A percentile compares a stretch with the other conserved stretches of the same genome.
Evolutionary conservation across 2,888 invertebrate genomes (phyloP).

Genomic region (Ormyrus nitidulus): DNA sequence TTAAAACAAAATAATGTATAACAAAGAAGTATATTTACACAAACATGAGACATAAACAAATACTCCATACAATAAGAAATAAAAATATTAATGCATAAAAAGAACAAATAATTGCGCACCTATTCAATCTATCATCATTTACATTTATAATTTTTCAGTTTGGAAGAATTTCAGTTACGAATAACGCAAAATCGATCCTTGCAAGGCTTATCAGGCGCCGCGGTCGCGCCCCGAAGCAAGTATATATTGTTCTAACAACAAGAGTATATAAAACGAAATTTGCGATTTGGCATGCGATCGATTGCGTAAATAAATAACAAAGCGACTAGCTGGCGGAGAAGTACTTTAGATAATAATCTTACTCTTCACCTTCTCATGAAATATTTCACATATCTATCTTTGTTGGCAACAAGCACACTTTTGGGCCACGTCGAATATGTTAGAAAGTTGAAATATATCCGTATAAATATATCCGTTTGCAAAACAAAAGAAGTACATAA

Average conservation of each 20-base stretch:
- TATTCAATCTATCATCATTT: conserved; percentile 49
- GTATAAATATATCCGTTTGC: no score
- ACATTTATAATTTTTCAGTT: neutral
- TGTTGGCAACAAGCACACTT: neutral
- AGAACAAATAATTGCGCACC: conserved; percentile 31
- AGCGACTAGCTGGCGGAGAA: conserved; percentile 52
- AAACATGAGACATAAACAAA: conserved; percentile 36
- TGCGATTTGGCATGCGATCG: neutral
- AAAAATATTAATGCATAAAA: conserved; percentile 11
- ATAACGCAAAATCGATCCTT: conserved; percentile 2
- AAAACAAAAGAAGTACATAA: no score
- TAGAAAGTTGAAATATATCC: no score
- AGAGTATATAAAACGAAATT: no score
- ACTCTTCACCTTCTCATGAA: neutral
- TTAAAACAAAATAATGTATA: no score
- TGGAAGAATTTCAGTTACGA: conserved; percentile 35
- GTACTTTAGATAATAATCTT: conserved; percentile 58
- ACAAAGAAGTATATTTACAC: conserved; percentile 4
- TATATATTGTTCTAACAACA: no score
- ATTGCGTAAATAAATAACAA: neutral
- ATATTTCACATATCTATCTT: conserved; percentile 61
- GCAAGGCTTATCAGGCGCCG: neutral
- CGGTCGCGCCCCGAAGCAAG: no score
- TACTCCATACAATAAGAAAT: conserved; percentile 45
- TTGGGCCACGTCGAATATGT: no score